Base-by-base conservation (phyloP, 2,888 invertebrate genomes). In the Oligia strigilis region DNA sequence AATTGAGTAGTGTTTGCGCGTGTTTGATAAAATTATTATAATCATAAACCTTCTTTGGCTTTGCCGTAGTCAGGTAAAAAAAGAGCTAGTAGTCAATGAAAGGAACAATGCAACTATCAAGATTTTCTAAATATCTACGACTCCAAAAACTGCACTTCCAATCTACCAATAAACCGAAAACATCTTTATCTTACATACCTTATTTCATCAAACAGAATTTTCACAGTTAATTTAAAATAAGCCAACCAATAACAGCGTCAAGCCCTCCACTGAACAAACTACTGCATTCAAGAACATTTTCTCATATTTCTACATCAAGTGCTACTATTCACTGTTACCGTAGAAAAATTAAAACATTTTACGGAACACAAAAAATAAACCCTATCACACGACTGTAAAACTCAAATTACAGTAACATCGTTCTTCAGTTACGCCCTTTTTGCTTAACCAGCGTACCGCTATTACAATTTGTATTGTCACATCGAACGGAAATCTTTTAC, bases 401-500 rank as follows among this genome's bases (percentile, higher is more conserved):
- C 52, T 58, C 17, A 79, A 64, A 36, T 69, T 75, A 11, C 66
- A 17, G 11, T 78, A 65, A 5, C n/a, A 19, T 0, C 4, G 6
- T 36, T 23, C 4, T n/a, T 14, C 52, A 81, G 86, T 89, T 83
- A 87, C 75, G 77, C 72, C 75, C 58, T 83, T 89, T 14, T 87
- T 74, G 83, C 83, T 84, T 86, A 89, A 79, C 78, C 66, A 88
- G 82, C 87, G 75, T 86, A 92, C 90, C 82, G 81, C 90, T 91
- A 91, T 92, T 91, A 92, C 93, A 91, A 92, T 92, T 92, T 93
- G 90, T 93, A 91, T 91, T 94, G 92, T 94, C 92, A 90, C 92
- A 90, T 88, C 80, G 89, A 87, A 90, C 77, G 77, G 88, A 88
- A 86, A 90, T 90, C 78, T 90, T 84, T 75, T 77, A 77, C 70